A percentile compares a stretch with the other conserved stretches of the same genome.
These are phyloP conservation scores for Ardeotis arabs DNA, from an alignment of 2,113 vertebrate genomes.

Conservation along the genomic window DNA sequence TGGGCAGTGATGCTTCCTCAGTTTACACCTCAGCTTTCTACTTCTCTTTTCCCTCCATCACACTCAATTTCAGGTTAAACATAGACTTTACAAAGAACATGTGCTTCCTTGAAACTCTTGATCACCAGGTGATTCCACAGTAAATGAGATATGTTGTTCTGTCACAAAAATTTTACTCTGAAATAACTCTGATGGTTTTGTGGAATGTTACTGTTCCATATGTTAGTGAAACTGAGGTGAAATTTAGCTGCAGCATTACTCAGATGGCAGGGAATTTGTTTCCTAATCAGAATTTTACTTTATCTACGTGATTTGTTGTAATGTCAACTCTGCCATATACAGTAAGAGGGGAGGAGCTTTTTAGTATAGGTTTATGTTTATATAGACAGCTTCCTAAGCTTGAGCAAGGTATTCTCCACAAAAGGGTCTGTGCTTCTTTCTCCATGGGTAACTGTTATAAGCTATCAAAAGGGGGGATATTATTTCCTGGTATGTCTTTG, in stretches of 20 bases:
- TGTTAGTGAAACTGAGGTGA: neutral
- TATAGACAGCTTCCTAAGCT: neutral
- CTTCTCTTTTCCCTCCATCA: neutral
- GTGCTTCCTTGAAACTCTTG: neutral
- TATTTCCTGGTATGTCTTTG: neutral
- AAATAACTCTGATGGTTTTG: neutral
- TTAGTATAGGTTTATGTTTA: neutral
- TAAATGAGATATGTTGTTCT: neutral
- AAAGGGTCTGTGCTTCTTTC: neutral
- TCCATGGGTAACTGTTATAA: neutral
- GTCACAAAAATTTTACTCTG: neutral
- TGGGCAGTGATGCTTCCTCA: neutral
- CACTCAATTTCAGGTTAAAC: neutral
- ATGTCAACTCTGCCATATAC: neutral
- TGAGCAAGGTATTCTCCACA: neutral
- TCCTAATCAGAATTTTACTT: neutral
- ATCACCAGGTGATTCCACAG: accelerated
- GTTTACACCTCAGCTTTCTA: neutral
- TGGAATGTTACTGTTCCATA: neutral
- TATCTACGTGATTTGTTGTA: neutral
- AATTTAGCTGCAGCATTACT: neutral
- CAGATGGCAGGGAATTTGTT: neutral
- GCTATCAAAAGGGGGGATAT: neutral
- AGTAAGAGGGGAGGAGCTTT: accelerated
- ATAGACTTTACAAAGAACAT: neutral